Evolutionary conservation across 2,888 invertebrate genomes (phyloP), one percentile per base, ranked within the genome.

Genomic region (Eupsilia transversa): DNA sequence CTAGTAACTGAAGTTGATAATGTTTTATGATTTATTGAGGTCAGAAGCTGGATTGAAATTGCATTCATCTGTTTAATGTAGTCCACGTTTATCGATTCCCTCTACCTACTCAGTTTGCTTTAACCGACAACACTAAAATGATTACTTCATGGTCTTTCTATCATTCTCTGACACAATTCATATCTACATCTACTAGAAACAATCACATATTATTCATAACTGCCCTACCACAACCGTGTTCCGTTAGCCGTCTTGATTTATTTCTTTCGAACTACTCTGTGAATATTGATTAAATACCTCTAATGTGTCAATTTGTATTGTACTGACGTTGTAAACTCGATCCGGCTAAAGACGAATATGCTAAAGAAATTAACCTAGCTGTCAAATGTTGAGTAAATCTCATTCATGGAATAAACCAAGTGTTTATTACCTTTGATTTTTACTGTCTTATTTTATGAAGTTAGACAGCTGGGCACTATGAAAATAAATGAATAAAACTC

Each of bases 161-260:
- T 33, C n/a, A 69, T 30, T 63, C 17, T 65, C 59, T 68, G 7
- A 17, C 33, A 43, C 57, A 79, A 74, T 69, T 77, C 73, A 83
- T 79, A 72, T 78, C 70, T 81, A 79, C 72, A 85, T 84, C 80
- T 81, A 76, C 85, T 72, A 80, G 77, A 74, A 73, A 81, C 80
- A 79, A 85, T 89, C 80, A 82, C 68, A 75, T 35, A 79, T 74
- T 80, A 86, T 89, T 89, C 89, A 89, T 94, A 92, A 93, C 93
- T 94, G 92, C 89, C 93, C 94, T 94, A 93, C 92, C 93, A 74
- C 93, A 94, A 94, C 86, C 85, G 66, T 72, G 85, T 84, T 85
- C 89, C 86, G 87, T 84, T 84, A 72, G 57, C 46, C 20, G 52
- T 33, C 54, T 59, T 82, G 86, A 86, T 86, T 83, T 87, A 84